Conservation (phyloP, 2,888 invertebrate species). For the Epinotia ramella region DNA sequence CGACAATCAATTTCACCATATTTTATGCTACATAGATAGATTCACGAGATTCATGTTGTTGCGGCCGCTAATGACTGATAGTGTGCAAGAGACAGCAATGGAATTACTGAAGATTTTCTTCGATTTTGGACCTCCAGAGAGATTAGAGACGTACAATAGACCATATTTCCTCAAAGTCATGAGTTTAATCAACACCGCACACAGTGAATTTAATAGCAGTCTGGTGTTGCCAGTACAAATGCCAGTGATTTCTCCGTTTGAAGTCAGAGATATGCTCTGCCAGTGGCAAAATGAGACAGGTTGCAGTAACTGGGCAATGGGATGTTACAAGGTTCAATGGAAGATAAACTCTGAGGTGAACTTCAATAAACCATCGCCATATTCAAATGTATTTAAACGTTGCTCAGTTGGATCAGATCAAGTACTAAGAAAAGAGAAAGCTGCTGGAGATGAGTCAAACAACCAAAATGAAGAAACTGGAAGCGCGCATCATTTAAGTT, state of each 20-base stretch:
- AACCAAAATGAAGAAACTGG: neutral
- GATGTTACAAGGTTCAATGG: conserved; percentile 39
- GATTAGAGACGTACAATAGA: conserved; percentile 23
- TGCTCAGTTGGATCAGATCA: neutral
- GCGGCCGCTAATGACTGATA: conserved; percentile 27
- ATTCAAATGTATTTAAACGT: conserved; percentile 23
- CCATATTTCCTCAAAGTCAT: conserved; percentile 10
- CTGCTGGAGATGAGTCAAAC: neutral
- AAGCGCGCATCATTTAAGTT: neutral
- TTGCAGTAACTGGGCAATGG: conserved; percentile 39
- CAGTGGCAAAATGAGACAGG: conserved; percentile 15
- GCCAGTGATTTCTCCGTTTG: conserved; percentile 15
- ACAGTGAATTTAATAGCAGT: conserved; percentile 13
- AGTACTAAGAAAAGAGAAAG: neutral
- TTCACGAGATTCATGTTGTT: conserved; percentile 32
- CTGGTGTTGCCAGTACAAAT: conserved; percentile 17
- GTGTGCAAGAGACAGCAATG: conserved; percentile 32
- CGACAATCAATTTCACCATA: conserved; percentile 25
- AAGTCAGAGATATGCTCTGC: conserved; percentile 7
- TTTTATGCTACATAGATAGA: conserved; percentile 27
- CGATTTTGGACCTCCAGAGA: conserved; percentile 33
- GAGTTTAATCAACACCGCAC: conserved; percentile 7
- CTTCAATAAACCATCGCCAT: neutral
- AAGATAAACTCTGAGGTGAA: neutral
- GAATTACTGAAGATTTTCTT: conserved; percentile 39